phyloP scores from a whole-genome alignment of 2,888 invertebrate genomes.

The Slavum lentiscoides region DNA sequence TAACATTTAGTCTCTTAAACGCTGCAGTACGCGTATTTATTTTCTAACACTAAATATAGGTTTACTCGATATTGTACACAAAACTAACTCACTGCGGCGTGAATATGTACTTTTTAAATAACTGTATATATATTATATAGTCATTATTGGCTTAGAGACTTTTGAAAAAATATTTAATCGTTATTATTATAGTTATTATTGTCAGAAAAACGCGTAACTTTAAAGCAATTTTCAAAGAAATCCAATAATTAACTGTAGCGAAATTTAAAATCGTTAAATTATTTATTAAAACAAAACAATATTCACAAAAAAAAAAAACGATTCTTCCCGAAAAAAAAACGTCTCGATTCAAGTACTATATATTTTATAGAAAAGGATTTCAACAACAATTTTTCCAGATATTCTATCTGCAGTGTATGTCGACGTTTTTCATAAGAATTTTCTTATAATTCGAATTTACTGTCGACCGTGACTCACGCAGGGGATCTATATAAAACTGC shows the following conservation, averaged over 20 bases:
- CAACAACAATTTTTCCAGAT: not conserved
- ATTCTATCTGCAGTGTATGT: too few species aligned
- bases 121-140: not conserved
- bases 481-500: not conserved
- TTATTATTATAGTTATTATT: too few species aligned
- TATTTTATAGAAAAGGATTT: not conserved
- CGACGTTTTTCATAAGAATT: not conserved
- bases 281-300: too few species aligned
- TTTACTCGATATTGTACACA: not conserved
- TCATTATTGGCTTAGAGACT: not conserved
- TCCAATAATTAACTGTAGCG: too few species aligned
- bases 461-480: not conserved
- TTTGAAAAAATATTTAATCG: not conserved
- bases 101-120: not conserved
- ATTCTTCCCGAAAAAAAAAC: not conserved
- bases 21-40: not conserved
- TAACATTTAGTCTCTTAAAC: not conserved
- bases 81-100: not conserved
- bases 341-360: not conserved
- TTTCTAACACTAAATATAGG: not conserved
- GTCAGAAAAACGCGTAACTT: too few species aligned
- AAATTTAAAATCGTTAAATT: too few species aligned
- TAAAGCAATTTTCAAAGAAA: too few species aligned
- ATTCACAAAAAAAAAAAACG: too few species aligned
- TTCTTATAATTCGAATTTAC: not conserved